Conservation (phyloP, 2,113 vertebrate genomes). For the cat (Felis catus) region F.catus_Fca126_mat1.0 CM031427.1:28634001-28634500, state of each 20-base stretch:
- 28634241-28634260: not conserved
- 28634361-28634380: not conserved
- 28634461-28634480: not conserved
- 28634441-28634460: not conserved
- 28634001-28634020: not conserved
- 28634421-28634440: not conserved
- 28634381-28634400: not conserved
- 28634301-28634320: not conserved
- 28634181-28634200: not conserved
- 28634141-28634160: not conserved
- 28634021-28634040: not conserved
- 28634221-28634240: not conserved
- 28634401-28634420: not conserved
- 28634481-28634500: not conserved
- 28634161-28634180: not conserved
- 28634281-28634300: not conserved
- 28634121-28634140: not conserved
- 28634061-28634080: not conserved
- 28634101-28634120: too few relatives aligned
- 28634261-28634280: not conserved
- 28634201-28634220: not conserved
- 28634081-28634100: accelerated
- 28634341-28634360: not conserved
- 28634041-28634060: not conserved
- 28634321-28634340: not conserved